Evolutionary conservation across 2,888 invertebrate genomes (phyloP).

Genomic region (Monopis laevigella): DNA sequence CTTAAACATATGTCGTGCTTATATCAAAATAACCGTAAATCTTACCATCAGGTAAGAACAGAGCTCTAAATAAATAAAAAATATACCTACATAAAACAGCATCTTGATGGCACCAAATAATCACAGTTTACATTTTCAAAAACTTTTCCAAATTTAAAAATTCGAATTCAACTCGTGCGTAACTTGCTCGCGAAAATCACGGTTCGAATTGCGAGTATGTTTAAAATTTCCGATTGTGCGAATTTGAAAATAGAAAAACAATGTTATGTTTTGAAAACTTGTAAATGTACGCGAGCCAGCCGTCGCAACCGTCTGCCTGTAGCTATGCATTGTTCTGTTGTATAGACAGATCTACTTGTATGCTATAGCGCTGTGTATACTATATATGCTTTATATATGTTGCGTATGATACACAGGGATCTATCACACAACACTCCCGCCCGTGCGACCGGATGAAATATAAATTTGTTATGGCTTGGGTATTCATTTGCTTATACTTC

Average conservation of each 20-base stretch:
- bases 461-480: slow-evolving; percentile 1
- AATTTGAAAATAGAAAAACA: slow-evolving; percentile 38
- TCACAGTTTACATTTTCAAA: too few relatives aligned
- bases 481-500: too few relatives aligned
- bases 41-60: too few relatives aligned
- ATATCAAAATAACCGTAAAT: too few relatives aligned
- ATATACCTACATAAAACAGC: slow-evolving; percentile 1
- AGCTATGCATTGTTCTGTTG: slow-evolving; percentile 44
- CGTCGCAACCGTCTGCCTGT: slow-evolving; percentile 35
- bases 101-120: not conserved
- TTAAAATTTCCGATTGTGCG: not conserved
- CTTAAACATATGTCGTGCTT: too few relatives aligned
- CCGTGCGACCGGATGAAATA: slow-evolving; percentile 43
- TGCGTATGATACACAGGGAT: too few relatives aligned
- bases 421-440: too few relatives aligned
- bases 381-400: slow-evolving; percentile 1
- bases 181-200: too few relatives aligned
- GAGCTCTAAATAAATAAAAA: not conserved
- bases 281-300: slow-evolving; percentile 12
- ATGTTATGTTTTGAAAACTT: slow-evolving; percentile 57
- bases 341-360: too few relatives aligned
- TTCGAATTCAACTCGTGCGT: too few relatives aligned
- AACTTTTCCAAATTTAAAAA: too few relatives aligned
- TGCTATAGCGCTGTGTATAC: too few relatives aligned
- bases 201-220: not conserved